Evolutionary conservation across 1,140 invertebrate genomes (phyloP).

Genomic region (Brachionus koreanus): DNA sequence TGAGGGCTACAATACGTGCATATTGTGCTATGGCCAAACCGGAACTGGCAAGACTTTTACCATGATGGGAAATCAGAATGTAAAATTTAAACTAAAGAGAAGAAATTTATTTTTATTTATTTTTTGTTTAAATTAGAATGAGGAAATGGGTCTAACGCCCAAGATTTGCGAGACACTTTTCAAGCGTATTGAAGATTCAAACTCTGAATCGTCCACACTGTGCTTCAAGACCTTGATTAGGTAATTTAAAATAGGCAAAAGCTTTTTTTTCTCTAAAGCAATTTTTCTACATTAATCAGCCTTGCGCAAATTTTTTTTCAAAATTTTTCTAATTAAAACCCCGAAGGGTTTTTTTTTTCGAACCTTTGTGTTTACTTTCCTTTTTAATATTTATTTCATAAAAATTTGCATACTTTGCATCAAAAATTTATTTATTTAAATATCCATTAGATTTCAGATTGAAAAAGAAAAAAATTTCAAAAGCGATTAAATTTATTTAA

Average conservation of each 20-base stretch:
- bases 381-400: no score
- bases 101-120: background rate
- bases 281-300: no score
- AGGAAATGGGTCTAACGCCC: slow-evolving; percentile 71
- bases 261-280: no score
- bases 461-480: no score
- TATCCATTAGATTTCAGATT: no score
- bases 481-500: no score
- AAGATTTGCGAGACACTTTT: slow-evolving; percentile 78
- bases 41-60: slow-evolving; percentile 63
- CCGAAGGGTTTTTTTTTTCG: no score
- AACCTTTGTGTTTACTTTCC: no score
- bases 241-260: background rate
- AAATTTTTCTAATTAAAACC: no score
- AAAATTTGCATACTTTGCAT: no score
- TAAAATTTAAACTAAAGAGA: background rate
- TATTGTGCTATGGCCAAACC: slow-evolving; percentile 66
- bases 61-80: slow-evolving; percentile 50
- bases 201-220: background rate
- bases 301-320: no score
- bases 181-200: slow-evolving; percentile 58
- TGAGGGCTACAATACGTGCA: slow-evolving; percentile 64
- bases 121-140: background rate
- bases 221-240: slow-evolving; percentile 35
- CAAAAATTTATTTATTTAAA: no score